A percentile compares a stretch with the other conserved stretches of the same genome.
phyloP scores from a whole-genome alignment of 1,140 invertebrate genomes.

The Gyrodactylus salaris region DNA sequence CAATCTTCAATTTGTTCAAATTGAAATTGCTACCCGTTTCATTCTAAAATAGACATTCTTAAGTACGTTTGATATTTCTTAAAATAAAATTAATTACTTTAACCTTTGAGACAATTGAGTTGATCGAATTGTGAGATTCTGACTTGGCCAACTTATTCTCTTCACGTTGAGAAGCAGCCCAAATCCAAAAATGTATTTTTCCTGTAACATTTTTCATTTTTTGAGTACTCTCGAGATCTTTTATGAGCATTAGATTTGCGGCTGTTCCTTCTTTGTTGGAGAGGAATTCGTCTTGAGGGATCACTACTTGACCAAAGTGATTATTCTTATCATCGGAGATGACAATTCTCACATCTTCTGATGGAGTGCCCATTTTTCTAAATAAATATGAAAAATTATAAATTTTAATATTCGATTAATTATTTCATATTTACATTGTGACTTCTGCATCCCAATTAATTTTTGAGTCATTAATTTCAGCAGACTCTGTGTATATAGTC shows the following conservation, averaged over 20 bases:
- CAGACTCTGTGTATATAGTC: neutral
- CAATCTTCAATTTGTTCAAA: neutral
- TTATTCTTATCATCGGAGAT: neutral
- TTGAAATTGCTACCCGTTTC: neutral
- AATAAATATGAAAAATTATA: no score
- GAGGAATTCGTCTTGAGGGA: neutral
- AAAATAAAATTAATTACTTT: no score
- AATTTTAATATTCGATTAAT: neutral
- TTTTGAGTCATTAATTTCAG: neutral
- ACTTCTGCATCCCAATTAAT: neutral
- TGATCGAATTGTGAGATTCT: no score
- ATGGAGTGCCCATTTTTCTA: neutral
- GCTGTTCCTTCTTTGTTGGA: neutral
- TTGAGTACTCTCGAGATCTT: neutral
- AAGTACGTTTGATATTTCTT: no score
- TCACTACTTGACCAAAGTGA: neutral
- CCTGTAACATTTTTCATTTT: neutral
- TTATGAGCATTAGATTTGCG: neutral
- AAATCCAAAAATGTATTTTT: neutral
- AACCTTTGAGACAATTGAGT: no score
- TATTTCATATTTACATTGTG: neutral
- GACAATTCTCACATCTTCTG: neutral
- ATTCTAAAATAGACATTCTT: neutral
- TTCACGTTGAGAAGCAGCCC: neutral
- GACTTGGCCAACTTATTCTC: neutral